A percentile compares a stretch with the other conserved stretches of the same genome.
phyloP scores from a whole-genome alignment of 2,113 vertebrate genomes.

The Bombycilla garrulus region DNA sequence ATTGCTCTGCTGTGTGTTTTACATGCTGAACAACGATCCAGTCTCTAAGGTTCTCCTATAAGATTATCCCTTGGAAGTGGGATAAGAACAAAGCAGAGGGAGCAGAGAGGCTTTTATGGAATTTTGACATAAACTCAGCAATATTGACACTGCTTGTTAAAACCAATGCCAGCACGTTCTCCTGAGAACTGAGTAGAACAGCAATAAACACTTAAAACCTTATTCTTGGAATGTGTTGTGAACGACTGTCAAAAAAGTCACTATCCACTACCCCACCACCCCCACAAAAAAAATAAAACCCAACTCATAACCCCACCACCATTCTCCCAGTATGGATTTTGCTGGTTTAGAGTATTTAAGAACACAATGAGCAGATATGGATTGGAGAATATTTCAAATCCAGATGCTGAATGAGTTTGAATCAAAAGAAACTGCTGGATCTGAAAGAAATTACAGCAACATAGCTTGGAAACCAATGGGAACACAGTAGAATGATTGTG shows the following conservation, averaged over 20 bases:
- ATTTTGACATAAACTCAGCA: background rate
- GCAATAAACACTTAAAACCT: background rate
- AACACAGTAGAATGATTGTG: background rate
- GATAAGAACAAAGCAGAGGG: background rate
- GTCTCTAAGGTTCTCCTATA: background rate
- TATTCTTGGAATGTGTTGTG: background rate
- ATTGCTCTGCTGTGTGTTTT: background rate
- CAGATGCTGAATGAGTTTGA: background rate
- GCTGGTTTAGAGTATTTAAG: background rate
- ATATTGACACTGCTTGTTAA: background rate
- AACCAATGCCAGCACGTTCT: background rate
- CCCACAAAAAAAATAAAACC: fast-evolving
- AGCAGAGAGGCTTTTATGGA: background rate
- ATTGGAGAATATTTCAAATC: background rate
- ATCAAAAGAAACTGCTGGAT: background rate
- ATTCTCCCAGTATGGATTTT: background rate
- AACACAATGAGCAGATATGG: background rate
- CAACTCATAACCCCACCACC: no score
- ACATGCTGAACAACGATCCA: background rate
- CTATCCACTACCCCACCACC: background rate
- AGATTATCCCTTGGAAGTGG: background rate
- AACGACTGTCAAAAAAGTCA: background rate
- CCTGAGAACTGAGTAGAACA: background rate
- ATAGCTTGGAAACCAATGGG: background rate
- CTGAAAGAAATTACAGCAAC: background rate